A percentile compares a stretch with the other conserved stretches of the same genome.
phyloP scores from a whole-genome alignment of 2,113 vertebrate genomes.

The Oryzias celebensis region DNA sequence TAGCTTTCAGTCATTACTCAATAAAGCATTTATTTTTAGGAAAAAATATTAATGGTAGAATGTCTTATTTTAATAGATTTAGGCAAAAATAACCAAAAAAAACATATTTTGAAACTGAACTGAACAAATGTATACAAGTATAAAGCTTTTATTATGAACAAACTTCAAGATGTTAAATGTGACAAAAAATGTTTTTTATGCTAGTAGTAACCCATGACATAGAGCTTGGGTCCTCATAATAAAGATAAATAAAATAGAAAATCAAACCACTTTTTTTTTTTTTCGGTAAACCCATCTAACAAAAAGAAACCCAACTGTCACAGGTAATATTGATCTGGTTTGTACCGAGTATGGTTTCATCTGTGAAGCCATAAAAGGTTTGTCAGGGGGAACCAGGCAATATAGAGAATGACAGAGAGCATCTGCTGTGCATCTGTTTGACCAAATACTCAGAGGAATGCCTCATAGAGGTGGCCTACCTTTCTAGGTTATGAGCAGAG shows the following conservation, averaged over 20 bases:
- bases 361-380: constrained; percentile 54
- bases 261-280: not conserved
- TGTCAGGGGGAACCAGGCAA: constrained; percentile 54
- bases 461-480: constrained; percentile 67
- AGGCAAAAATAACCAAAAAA: not conserved
- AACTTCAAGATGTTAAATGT: not conserved
- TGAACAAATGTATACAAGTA: not conserved
- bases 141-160: not conserved
- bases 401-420: constrained; percentile 68
- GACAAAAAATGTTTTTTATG: no score
- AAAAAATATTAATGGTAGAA: no score
- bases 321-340: constrained; percentile 41
- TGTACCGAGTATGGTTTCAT: constrained; percentile 27
- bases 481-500: constrained; percentile 34
- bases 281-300: not conserved
- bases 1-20: no score
- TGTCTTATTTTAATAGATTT: not conserved
- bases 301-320: constrained; percentile 18
- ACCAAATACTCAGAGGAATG: constrained; percentile 68
- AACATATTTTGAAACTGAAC: not conserved
- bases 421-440: constrained; percentile 63
- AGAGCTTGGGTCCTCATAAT: not conserved
- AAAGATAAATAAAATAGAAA: not conserved
- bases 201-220: no score
- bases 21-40: no score